phyloP scores from a whole-genome alignment of 2,888 invertebrate genomes.

The Drosophila macrospina region DNA sequence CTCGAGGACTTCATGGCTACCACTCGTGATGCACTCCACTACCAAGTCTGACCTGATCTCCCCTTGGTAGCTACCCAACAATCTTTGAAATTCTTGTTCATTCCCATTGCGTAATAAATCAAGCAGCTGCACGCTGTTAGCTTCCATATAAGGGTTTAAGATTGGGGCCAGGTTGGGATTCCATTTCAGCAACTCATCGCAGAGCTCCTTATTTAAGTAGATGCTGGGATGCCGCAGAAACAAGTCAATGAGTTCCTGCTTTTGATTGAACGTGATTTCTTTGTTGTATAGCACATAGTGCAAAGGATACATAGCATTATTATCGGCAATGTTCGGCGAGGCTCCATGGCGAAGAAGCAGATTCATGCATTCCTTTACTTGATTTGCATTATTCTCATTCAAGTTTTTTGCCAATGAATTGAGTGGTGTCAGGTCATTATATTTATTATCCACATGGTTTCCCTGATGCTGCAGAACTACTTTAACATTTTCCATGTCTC shows the following conservation, averaged over 20 bases:
- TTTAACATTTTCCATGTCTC: conserved; percentile 73
- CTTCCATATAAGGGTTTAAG: neutral
- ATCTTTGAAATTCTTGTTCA: conserved; percentile 86
- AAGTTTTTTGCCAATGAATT: conserved; percentile 79
- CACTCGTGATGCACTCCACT: conserved; percentile 86
- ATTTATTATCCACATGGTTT: conserved; percentile 69
- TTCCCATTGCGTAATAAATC: conserved; percentile 86
- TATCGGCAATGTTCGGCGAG: conserved; percentile 82
- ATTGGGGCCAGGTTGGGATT: conserved; percentile 13
- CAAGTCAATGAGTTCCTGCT: conserved; percentile 67
- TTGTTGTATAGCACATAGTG: conserved; percentile 74
- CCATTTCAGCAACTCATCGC: conserved; percentile 45
- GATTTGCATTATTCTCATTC: conserved; percentile 60
- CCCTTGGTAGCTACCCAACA: conserved; percentile 82
- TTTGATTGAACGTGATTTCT: conserved; percentile 55
- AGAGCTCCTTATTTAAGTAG: conserved; percentile 77
- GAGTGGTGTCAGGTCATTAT: conserved; percentile 79
- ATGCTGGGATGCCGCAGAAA: conserved; percentile 66
- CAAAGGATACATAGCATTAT: conserved; percentile 78
- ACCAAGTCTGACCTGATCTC: conserved; percentile 67
- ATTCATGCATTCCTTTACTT: conserved; percentile 73
- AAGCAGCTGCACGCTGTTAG: conserved; percentile 85
- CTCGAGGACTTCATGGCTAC: conserved; percentile 86
- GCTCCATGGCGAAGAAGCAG: conserved; percentile 75
- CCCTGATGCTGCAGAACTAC: conserved; percentile 54